phyloP scores from a whole-genome alignment of 1,140 invertebrate species.

The Antheraea mylitta region DNA sequence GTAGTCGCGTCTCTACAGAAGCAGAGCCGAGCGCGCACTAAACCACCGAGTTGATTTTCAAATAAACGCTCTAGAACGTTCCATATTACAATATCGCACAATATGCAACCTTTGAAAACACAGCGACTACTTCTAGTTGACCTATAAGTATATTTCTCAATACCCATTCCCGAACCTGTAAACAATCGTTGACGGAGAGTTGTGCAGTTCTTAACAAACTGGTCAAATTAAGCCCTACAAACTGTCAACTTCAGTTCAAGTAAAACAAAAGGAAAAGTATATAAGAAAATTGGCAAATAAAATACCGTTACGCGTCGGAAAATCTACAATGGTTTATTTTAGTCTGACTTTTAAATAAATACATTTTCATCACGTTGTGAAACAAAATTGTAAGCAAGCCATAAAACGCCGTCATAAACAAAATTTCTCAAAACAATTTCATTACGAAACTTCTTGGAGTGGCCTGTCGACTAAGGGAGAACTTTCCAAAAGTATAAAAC shows the following conservation, averaged over 20 bases:
- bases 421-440: too few relatives aligned
- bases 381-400: not conserved
- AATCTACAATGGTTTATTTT: not conserved
- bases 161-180: not conserved
- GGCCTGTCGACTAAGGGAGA: too few relatives aligned
- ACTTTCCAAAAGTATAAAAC: too few relatives aligned
- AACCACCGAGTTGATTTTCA: slow-evolving; percentile 11
- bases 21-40: slow-evolving; percentile 16
- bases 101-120: slow-evolving; percentile 36
- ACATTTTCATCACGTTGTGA: slow-evolving; percentile 1
- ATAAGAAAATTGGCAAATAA: not conserved
- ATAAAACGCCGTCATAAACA: not conserved
- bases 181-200: not conserved
- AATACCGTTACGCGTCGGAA: not conserved
- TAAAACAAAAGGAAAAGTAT: not conserved
- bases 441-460: too few relatives aligned
- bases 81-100: slow-evolving; percentile 23
- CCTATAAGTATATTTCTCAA: slow-evolving; percentile 2
- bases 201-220: not conserved
- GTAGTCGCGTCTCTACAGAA: slow-evolving; percentile 5
- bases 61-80: slow-evolving; percentile 26
- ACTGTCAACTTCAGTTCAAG: not conserved
- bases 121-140: slow-evolving; percentile 18
- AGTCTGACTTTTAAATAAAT: not conserved
- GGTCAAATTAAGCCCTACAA: not conserved